These are phyloP conservation scores for Apogon hyalosoma DNA, from an alignment of 2,797 vertebrate genomes.

Conservation along the genomic window DNA sequence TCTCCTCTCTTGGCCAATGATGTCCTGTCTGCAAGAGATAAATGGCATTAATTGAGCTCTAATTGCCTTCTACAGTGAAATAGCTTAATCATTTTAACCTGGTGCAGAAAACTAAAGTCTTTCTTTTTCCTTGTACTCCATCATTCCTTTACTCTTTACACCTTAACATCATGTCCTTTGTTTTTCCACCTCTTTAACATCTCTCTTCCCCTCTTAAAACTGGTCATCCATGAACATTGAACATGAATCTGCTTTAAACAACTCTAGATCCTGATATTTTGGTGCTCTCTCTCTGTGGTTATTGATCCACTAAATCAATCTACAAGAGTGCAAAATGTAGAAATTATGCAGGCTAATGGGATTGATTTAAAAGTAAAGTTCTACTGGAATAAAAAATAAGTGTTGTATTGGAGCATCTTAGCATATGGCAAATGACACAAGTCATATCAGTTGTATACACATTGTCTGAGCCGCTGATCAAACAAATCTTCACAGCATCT, in stretches of 20 bases:
- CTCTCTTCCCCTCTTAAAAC: constrained; percentile 10
- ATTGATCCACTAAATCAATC: constrained; percentile 26
- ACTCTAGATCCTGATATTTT: constrained; percentile 15
- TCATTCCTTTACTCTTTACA: constrained; percentile 26
- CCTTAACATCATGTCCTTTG: constrained; percentile 10
- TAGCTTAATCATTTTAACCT: constrained; percentile 69
- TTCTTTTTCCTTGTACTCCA: constrained; percentile 27
- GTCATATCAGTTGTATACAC: neutral
- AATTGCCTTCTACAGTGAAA: constrained; percentile 71
- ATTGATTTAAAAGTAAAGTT: neutral
- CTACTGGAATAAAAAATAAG: neutral
- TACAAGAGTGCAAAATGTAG: constrained; percentile 11
- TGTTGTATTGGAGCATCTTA: neutral
- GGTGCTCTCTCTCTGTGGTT: constrained; percentile 10
- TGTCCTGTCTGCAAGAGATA: constrained; percentile 68
- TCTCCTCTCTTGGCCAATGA: constrained; percentile 42
- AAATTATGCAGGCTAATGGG: neutral
- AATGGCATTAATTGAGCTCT: constrained; percentile 74
- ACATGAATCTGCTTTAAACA: constrained; percentile 24
- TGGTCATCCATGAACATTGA: constrained; percentile 12
- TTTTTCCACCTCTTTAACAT: constrained; percentile 28
- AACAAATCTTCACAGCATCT: neutral
- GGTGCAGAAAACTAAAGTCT: constrained; percentile 29
- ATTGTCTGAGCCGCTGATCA: neutral
- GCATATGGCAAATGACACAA: neutral